phyloP scores from a whole-genome alignment of 2,888 invertebrate species.

The Harpalus rubripes region DNA sequence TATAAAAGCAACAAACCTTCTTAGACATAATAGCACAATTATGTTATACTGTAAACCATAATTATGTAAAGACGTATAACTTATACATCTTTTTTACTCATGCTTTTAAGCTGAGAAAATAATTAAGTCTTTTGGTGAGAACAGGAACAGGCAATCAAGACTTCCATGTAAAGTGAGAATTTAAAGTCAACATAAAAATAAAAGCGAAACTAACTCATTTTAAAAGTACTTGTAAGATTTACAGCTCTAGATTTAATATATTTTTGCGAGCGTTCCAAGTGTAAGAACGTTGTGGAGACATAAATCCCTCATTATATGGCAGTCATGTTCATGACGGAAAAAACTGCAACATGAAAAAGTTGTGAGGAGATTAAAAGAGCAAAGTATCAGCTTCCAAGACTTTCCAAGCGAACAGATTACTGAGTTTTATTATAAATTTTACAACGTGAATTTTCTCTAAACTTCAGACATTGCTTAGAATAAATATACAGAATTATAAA shows the following conservation, averaged over 20 bases:
- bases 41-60: too few relatives aligned
- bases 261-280: slow-evolving; percentile 29
- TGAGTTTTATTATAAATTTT: slow-evolving; percentile 63
- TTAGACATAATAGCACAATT: not conserved
- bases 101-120: not conserved
- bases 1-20: not conserved
- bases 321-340: slow-evolving; percentile 58
- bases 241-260: slow-evolving; percentile 44
- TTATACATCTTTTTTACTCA: not conserved
- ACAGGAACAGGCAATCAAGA: not conserved
- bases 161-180: not conserved
- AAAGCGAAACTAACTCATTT: slow-evolving; percentile 43
- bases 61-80: too few relatives aligned
- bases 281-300: slow-evolving; percentile 47
- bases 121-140: not conserved
- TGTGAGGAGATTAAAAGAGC: slow-evolving; percentile 60
- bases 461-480: slow-evolving; percentile 31
- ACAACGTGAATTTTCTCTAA: slow-evolving; percentile 43
- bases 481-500: slow-evolving; percentile 44
- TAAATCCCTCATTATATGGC: slow-evolving; percentile 60
- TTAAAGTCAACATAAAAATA: slow-evolving; percentile 32
- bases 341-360: slow-evolving; percentile 62
- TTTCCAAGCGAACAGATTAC: slow-evolving; percentile 56
- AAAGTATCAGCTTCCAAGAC: slow-evolving; percentile 51
- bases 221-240: slow-evolving; percentile 43